Percentiles rank a stretch among this genome's conserved stretches.
phyloP scores from a whole-genome alignment of 2,113 vertebrate species.

The Phasianus colchicus region DNA sequence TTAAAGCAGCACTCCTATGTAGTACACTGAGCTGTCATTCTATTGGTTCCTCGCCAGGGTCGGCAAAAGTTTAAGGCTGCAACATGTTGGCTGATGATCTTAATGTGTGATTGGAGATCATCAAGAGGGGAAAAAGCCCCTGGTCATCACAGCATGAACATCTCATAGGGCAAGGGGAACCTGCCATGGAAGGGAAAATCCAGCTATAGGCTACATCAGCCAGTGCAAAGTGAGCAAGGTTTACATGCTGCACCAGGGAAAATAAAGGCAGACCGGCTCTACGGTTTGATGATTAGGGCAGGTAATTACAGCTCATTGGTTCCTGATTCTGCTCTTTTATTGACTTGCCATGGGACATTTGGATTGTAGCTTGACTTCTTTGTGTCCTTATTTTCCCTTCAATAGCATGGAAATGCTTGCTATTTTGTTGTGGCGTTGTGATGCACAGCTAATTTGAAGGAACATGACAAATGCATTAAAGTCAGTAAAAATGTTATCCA shows the following conservation, averaged over 20 bases:
- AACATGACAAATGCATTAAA: not conserved
- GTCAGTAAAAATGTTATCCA: not conserved
- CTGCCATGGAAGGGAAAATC: rapidly evolving
- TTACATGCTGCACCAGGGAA: not conserved
- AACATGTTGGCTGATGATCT: not conserved
- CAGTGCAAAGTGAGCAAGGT: not conserved
- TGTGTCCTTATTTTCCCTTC: not conserved
- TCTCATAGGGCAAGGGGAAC: not conserved
- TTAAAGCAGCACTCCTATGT: conserved; percentile 43
- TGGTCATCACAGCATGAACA: not conserved
- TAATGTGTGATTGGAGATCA: not conserved
- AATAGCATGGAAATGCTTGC: not conserved
- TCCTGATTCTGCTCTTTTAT: not conserved
- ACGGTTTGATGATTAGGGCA: not conserved
- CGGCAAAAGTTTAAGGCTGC: not conserved
- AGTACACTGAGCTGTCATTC: conserved; percentile 59
- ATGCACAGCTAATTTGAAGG: not conserved
- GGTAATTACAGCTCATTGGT: not conserved
- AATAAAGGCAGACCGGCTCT: not conserved
- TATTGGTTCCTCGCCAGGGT: conserved; percentile 3
- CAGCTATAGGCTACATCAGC: not conserved
- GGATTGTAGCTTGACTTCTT: not conserved
- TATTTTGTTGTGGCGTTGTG: not conserved
- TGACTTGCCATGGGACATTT: not conserved
- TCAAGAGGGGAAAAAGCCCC: not conserved